Base-by-base conservation (phyloP, 2,113 vertebrate genomes). In the Salvelinus namaycush region DNA sequence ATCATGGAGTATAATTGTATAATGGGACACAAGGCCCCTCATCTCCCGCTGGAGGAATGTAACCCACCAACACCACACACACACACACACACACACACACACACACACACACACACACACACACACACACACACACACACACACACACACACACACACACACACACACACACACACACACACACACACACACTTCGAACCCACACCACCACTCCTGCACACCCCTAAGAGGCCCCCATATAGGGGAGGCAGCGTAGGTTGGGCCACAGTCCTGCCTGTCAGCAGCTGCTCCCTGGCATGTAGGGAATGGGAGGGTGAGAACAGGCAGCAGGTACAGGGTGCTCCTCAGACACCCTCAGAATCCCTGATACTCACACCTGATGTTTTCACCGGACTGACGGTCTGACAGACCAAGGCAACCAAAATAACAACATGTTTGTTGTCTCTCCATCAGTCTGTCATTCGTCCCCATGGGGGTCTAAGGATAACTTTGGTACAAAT, bases 221-320 rank as follows among this genome's bases (percentile, higher is more conserved):
- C 81, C 84, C 79, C 81, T 29, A 16, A 71, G 84, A 85, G 86
- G 87, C 84, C 89, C 77, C 8, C 75, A n/a, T 51, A n/a, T 34
- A 11, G 59, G 7, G 67, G 83, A 83, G 84, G 83, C 69, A n/a
- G 81, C 76, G 74, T 3, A 20, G 79, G 79, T 76, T 82, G 60
- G 73, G 86, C 84, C 81, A 87, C 83, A 87, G 88, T 83, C 76
- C 77, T 76, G 84, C 67, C 89, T 92, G 90, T 94, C 92, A 91
- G 84, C 93, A 93, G 92, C 92, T 93, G 92, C 89, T 89, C 86
- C 84, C 80, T 79, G 90, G 92, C 92, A 94, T 93, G 82, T 89
- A 79, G 91, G 86, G 92, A 93, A 94, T 93, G 86, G 83, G 76
- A 76, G 80, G 80, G 87, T 88, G 90, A 92, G 87, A 86, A 89